Evolutionary conservation across 2,888 invertebrate species (phyloP).

Genomic region (Netelia melanura): DNA sequence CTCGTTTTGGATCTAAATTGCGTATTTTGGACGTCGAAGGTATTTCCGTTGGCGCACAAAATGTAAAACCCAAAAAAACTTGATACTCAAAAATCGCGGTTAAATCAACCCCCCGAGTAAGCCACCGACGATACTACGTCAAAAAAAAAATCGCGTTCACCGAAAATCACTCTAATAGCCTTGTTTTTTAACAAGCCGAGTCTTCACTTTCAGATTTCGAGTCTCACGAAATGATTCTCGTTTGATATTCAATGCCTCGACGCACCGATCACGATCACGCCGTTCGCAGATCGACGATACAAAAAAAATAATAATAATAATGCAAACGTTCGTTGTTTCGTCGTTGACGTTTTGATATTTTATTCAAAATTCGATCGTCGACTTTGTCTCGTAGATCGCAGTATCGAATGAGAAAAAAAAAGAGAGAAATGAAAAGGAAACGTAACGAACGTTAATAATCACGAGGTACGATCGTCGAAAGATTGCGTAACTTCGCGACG

Average conservation of each 20-base stretch:
- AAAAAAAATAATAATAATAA: constrained; percentile 15
- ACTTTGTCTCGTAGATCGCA: constrained; percentile 28
- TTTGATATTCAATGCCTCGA: constrained; percentile 10
- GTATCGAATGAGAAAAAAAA: constrained; percentile 15
- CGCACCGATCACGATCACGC: constrained; percentile 15
- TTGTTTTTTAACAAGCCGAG: constrained; percentile 13
- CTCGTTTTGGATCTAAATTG: constrained; percentile 15
- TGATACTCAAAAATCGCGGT: background rate
- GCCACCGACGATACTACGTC: constrained; percentile 41
- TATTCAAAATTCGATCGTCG: constrained; percentile 8
- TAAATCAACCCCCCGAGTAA: constrained; percentile 3
- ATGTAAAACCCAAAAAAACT: constrained; percentile 1
- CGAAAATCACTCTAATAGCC: constrained; percentile 18
- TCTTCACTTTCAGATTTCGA: constrained; percentile 6
- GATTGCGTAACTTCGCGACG: background rate
- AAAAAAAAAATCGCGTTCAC: constrained; percentile 35
- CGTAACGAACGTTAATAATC: constrained; percentile 3
- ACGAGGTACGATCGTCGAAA: background rate
- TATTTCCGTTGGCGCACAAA: constrained; percentile 30
- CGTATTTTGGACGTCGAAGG: constrained; percentile 59
- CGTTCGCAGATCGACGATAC: constrained; percentile 7
- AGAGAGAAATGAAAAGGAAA: background rate
- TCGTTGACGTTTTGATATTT: constrained; percentile 40
- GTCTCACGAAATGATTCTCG: constrained; percentile 25
- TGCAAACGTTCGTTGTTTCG: constrained; percentile 15